These are phyloP conservation scores for Perccottus glenii DNA, from an alignment of 2,113 vertebrate species.

Conservation along the genomic window DNA sequence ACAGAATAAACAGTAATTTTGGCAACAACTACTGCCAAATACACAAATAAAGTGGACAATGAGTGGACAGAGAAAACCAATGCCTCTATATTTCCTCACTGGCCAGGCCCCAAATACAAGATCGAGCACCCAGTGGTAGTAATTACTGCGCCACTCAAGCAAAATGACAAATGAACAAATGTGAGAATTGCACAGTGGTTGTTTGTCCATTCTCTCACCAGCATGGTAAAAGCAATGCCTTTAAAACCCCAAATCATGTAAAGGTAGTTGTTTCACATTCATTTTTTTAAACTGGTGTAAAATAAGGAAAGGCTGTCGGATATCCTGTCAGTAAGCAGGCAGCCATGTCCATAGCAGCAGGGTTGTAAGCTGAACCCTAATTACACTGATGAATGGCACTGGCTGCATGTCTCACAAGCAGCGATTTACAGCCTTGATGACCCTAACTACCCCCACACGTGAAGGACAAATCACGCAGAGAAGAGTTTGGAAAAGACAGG, in stretches of 20 bases:
- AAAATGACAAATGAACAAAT: slow-evolving; percentile 70
- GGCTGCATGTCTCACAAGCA: slow-evolving; percentile 50
- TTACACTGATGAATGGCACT: slow-evolving; percentile 80
- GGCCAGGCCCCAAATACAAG: slow-evolving; percentile 53
- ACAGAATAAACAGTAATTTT: slow-evolving; percentile 26
- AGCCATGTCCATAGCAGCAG: slow-evolving; percentile 71
- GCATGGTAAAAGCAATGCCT: slow-evolving; percentile 10
- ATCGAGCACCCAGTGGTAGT: slow-evolving; percentile 53
- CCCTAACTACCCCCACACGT: slow-evolving; percentile 59
- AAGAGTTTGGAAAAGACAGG: slow-evolving; percentile 5
- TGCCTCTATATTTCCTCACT: slow-evolving; percentile 39
- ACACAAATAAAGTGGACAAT: slow-evolving; percentile 26
- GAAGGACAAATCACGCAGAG: slow-evolving; percentile 61
- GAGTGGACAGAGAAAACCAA: slow-evolving; percentile 16
- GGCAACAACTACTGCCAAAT: slow-evolving; percentile 29
- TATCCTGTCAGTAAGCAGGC: slow-evolving; percentile 69
- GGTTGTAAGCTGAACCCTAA: slow-evolving; percentile 73
- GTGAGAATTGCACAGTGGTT: slow-evolving; percentile 36
- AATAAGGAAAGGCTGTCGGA: slow-evolving; percentile 36
- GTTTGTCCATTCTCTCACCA: slow-evolving; percentile 15
- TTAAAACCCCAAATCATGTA: slow-evolving; percentile 23
- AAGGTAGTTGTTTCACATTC: slow-evolving; percentile 28
- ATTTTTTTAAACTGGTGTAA: slow-evolving; percentile 18
- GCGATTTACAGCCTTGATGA: slow-evolving; percentile 72
- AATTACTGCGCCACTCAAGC: slow-evolving; percentile 70